Conservation (phyloP, 2,888 invertebrate species). For the Argynnis bischoffii region DNA sequence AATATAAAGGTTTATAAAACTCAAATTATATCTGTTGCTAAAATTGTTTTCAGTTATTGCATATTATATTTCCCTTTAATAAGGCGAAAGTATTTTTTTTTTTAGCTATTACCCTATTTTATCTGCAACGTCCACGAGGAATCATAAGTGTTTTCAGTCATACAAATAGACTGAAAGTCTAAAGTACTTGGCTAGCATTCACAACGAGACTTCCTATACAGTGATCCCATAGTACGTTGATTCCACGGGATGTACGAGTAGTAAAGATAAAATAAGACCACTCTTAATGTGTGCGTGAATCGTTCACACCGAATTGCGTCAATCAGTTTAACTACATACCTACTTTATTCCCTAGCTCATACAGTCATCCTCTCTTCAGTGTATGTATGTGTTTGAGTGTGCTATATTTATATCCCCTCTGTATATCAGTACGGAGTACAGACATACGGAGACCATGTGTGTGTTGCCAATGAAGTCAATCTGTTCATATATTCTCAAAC, state of each 20-base stretch:
- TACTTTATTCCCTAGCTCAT: conserved; percentile 64
- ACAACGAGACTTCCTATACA: conserved; percentile 66
- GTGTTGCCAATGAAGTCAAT: conserved; percentile 77
- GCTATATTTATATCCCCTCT: conserved; percentile 73
- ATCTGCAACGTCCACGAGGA: conserved; percentile 43
- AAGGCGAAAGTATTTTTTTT: neutral
- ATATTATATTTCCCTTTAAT: no score
- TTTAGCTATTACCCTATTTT: neutral
- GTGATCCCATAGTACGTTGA: conserved; percentile 64
- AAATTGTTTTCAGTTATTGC: no score
- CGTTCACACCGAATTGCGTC: conserved; percentile 70
- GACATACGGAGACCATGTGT: conserved; percentile 72
- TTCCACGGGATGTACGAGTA: conserved; percentile 76
- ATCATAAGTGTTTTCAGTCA: conserved; percentile 42
- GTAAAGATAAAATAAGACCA: conserved; percentile 74
- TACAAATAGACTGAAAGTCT: conserved; percentile 54
- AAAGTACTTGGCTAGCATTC: conserved; percentile 65
- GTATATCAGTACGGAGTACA: conserved; percentile 57
- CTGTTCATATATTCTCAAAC: conserved; percentile 69
- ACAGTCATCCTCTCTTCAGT: conserved; percentile 60
- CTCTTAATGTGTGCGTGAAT: conserved; percentile 61
- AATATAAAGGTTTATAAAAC: no score
- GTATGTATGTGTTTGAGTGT: conserved; percentile 64
- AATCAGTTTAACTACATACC: conserved; percentile 66
- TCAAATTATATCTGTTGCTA: no score